Percentiles rank a stretch among this genome's conserved stretches.
Evolutionary conservation across 2,888 invertebrate genomes (phyloP).

Genomic region (Megalurothrips usitatus): DNA sequence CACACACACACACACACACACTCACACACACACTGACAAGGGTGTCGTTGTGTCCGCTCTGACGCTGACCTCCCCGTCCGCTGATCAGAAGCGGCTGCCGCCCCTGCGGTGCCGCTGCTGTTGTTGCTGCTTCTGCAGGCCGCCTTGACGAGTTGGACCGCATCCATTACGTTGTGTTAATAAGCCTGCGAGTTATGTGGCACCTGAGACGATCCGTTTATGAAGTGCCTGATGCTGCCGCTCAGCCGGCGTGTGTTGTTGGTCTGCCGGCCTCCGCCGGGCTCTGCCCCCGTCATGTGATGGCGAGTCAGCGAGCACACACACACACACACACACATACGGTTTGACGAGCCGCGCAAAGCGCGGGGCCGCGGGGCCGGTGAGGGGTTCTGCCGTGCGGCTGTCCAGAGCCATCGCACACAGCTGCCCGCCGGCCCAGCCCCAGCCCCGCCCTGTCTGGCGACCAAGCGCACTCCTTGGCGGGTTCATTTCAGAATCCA

Average conservation of each 20-base stretch:
- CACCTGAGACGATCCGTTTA: neutral
- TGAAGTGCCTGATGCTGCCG: neutral
- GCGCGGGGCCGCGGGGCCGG: neutral
- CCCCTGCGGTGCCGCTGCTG: no score
- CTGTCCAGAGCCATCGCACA: neutral
- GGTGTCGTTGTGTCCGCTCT: no score
- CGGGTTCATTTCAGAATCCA: constrained; percentile 23
- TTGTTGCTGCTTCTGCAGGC: neutral
- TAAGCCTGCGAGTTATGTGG: neutral
- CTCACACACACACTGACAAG: no score
- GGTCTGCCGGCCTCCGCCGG: no score
- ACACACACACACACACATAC: no score
- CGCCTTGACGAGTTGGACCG: neutral
- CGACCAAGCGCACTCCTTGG: neutral
- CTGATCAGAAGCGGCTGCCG: no score
- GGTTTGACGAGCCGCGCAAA: neutral
- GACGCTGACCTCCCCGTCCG: no score
- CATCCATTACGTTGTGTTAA: constrained; percentile 1
- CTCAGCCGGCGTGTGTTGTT: no score
- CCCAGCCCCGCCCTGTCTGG: neutral
- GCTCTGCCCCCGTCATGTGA: neutral
- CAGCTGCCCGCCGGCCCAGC: neutral
- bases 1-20: no score
- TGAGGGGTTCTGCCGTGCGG: neutral
- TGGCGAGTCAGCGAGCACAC: neutral